Evolutionary conservation across 1,140 invertebrate genomes (phyloP).

Genomic region (Pygmarrhopalites habei): DNA sequence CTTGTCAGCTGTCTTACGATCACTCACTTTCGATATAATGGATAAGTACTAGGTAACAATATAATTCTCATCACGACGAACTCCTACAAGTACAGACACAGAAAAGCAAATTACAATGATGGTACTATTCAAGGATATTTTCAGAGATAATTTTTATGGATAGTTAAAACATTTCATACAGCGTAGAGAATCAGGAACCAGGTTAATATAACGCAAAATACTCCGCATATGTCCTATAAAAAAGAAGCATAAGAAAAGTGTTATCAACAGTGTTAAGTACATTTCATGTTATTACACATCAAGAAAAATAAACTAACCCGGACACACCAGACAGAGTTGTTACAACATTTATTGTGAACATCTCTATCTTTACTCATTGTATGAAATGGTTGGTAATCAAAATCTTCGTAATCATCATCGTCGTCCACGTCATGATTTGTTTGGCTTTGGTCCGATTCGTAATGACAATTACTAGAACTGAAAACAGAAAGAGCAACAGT

Average conservation of each 20-base stretch:
- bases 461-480: not conserved
- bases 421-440: conserved; percentile 4
- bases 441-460: not conserved
- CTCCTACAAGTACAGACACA: too few relatives aligned
- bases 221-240: conserved; percentile 90
- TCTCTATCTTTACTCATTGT: conserved; percentile 26
- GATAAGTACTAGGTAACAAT: conserved; percentile 72
- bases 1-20: too few relatives aligned
- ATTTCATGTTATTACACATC: not conserved
- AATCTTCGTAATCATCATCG: conserved; percentile 24
- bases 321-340: conserved; percentile 38
- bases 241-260: conserved; percentile 32
- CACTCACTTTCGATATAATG: conserved; percentile 72
- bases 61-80: conserved; percentile 95
- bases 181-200: conserved; percentile 93
- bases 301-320: conserved; percentile 20
- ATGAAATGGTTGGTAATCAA: conserved; percentile 24
- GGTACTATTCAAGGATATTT: too few relatives aligned
- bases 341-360: conserved; percentile 38
- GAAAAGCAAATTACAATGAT: too few relatives aligned
- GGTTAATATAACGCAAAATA: conserved; percentile 94
- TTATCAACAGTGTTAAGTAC: conserved; percentile 1
- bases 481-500: not conserved
- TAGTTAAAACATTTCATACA: too few relatives aligned
- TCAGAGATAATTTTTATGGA: too few relatives aligned